Evolutionary conservation across 2,797 vertebrate species (phyloP).

Genomic region (Emys orbicularis): DNA sequence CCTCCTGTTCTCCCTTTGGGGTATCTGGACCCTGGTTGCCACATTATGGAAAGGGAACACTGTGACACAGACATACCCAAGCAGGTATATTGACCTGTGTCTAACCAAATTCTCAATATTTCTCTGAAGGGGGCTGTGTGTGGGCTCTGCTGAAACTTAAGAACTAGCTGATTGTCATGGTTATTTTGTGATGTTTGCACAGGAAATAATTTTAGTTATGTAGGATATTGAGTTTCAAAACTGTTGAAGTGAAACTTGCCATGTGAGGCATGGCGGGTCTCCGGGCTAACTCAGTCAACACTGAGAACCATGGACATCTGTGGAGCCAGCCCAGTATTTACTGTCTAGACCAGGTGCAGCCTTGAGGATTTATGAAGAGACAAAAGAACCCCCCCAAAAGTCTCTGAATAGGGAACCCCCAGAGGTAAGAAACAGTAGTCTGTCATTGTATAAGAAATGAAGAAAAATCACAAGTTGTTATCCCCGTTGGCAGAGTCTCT

Average conservation of each 20-base stretch:
- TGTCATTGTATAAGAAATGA: background rate
- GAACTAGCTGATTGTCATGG: background rate
- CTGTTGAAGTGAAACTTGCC: background rate
- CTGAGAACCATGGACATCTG: background rate
- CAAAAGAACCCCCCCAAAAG: background rate
- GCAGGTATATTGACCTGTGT: too few species aligned
- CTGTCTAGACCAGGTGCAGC: background rate
- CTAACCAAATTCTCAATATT: background rate
- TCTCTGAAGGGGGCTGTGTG: background rate
- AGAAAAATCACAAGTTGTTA: background rate
- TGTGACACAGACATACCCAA: too few species aligned
- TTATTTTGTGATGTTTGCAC: background rate
- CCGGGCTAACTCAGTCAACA: background rate
- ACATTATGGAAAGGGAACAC: background rate
- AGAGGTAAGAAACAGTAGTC: background rate
- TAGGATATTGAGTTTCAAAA: background rate
- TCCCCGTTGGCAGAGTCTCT: background rate
- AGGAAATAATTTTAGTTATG: background rate
- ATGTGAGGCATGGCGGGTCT: background rate
- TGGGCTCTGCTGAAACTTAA: background rate
- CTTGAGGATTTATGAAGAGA: background rate
- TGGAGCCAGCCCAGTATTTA: background rate
- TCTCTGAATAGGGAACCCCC: background rate
- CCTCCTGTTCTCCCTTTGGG: background rate
- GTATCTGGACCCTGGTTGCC: background rate